Evolutionary conservation across 2,888 invertebrate genomes (phyloP).

Genomic region (Timema podura): DNA sequence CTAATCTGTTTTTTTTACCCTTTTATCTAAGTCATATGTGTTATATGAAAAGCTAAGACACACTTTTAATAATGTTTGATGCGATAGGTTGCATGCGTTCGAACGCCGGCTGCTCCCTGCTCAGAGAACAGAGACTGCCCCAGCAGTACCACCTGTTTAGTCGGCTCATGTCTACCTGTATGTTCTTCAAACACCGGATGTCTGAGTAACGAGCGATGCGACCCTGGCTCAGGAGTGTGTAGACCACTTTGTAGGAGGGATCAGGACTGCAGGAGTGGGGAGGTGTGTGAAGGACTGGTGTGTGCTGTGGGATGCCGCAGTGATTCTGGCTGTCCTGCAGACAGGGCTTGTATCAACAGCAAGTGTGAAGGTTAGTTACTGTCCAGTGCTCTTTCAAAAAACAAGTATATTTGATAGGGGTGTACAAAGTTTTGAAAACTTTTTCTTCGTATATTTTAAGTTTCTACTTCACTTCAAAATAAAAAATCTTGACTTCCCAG

Average conservation of each 20-base stretch:
- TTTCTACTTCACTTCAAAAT: too few relatives aligned
- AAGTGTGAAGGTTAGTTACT: conserved; percentile 58
- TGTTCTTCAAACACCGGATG: conserved; percentile 74
- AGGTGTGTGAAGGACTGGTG: conserved; percentile 77
- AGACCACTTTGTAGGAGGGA: conserved; percentile 79
- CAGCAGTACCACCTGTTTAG: conserved; percentile 66
- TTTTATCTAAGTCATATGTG: too few relatives aligned
- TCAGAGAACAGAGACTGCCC: conserved; percentile 72
- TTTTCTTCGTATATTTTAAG: background rate
- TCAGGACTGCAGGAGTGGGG: conserved; percentile 81
- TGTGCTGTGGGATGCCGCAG: conserved; percentile 79
- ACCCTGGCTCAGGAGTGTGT: conserved; percentile 65
- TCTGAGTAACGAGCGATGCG: conserved; percentile 77
- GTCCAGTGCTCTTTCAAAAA: background rate
- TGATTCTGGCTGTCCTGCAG: conserved; percentile 68
- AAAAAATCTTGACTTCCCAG: too few relatives aligned
- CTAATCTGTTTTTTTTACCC: too few relatives aligned
- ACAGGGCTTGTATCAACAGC: conserved; percentile 70
- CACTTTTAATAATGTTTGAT: too few relatives aligned
- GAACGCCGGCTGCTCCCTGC: conserved; percentile 73
- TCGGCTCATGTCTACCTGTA: conserved; percentile 68
- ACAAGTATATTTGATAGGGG: background rate
- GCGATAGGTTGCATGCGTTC: conserved; percentile 67
- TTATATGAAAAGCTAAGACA: too few relatives aligned
- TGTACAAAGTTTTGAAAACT: too few relatives aligned